Base-by-base conservation (phyloP, 2,113 vertebrate species). In the Carollia perspicillata region DNA sequence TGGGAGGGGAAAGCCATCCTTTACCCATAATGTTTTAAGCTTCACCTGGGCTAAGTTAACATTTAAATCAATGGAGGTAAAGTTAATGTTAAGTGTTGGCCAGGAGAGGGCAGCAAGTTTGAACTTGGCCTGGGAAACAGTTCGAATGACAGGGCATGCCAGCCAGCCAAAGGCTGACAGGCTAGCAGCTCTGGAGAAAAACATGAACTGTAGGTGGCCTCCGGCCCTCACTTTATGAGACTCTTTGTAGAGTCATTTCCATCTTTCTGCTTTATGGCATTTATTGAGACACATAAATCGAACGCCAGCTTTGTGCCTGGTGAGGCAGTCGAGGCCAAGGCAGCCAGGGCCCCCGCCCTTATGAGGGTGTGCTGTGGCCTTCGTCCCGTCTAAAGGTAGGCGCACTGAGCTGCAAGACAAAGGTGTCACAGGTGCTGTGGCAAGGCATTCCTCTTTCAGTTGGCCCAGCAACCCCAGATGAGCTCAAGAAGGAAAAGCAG, bases 81-180 rank as follows among this genome's bases (percentile, higher is more conserved):
- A 68, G 88, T 1, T 53, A 10, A 63, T 85, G 55, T 14, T n/a
- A 35, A n/a, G n/a, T 5, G 2, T 35, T 81, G 37, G 72, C 95
- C 97, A 97, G 93, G 72, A 97, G 97, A 65, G 72, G 97, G 97
- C 97, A 97, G 96, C 93, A 97, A 53, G 69, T 88, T 72, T 85
- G 81, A 96, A 83, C 20, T 37, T 72, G 35, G 66, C 65, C 22
- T 14, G 35, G 35, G 72, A 81, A 80, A 35, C 2, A 35, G 10
- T 35, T 51, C 1, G 6, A 22, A 26, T 13, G 33, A 72, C 14
- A 22, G n/a, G 53, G 10, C 11, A 0, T 1, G 17, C 16, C 51
- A 58, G 14, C 30, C 9, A 74, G 33, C 28, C 7, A 1, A 37
- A 81, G 20, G 30, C 55, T 23, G 6, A 20, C 16, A 44, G 37